These are phyloP conservation scores for Phytoseiulus persimilis DNA, from an alignment of 2,888 invertebrate species.

Conservation along the genomic window DNA sequence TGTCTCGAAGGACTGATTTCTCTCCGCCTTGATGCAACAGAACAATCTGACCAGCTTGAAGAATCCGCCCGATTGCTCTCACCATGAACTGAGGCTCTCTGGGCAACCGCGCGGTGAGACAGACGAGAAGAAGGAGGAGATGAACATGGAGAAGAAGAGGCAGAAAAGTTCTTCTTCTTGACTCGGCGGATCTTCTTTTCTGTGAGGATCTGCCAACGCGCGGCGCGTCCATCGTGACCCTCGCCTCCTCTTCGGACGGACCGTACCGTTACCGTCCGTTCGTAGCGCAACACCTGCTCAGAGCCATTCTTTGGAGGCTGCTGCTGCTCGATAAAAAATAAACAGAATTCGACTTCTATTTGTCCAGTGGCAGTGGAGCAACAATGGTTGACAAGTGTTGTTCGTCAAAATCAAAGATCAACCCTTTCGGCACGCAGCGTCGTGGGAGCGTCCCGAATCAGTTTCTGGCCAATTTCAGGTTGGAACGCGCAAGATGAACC, in stretches of 20 bases:
- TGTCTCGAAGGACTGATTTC: not conserved
- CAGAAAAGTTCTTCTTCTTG: not conserved
- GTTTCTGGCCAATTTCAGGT: not conserved
- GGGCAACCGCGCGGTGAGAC: not conserved
- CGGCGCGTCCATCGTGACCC: not conserved
- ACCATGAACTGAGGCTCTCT: not conserved
- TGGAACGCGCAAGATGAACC: not conserved
- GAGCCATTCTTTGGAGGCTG: not conserved
- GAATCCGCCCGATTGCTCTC: not conserved
- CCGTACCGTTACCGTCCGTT: not conserved
- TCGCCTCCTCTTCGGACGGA: not conserved
- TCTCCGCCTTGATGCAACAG: not conserved
- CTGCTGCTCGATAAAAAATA: not conserved
- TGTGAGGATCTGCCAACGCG: constrained; percentile 5
- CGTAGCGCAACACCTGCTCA: not conserved
- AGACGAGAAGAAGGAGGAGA: not conserved
- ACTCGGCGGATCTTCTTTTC: not conserved
- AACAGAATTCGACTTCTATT: not conserved
- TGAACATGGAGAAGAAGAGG: not conserved
- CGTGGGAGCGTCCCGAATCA: not conserved
- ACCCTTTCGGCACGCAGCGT: not conserved
- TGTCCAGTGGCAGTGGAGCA: not conserved
- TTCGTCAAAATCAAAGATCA: not conserved
- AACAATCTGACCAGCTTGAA: not conserved
- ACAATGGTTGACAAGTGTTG: not conserved